Percentiles rank a stretch among this genome's conserved stretches.
phyloP scores from a whole-genome alignment of 2,797 vertebrate genomes.

The Sebastes diploproa region DNA sequence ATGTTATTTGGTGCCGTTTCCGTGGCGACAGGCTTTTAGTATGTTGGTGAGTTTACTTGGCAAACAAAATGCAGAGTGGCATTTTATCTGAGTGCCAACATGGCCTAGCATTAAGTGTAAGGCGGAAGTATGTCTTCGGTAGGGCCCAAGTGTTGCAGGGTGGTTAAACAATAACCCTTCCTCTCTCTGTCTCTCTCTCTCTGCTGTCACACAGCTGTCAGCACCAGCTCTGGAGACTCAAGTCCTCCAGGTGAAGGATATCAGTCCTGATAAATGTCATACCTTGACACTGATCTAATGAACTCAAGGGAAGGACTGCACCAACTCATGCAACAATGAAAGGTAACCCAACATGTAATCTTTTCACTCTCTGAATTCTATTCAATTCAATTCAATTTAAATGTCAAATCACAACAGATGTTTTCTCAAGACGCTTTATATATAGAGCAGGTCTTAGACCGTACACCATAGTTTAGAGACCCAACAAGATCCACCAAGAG shows the following conservation, averaged over 20 bases:
- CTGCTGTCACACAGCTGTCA: neutral
- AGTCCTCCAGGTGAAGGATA: neutral
- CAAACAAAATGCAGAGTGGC: neutral
- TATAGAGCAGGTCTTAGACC: no score
- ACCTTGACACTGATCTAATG: neutral
- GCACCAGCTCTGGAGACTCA: neutral
- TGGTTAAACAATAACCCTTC: neutral
- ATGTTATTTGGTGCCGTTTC: neutral
- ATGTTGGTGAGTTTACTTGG: no score
- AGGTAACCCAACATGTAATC: slow-evolving; percentile 22
- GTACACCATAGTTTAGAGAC: no score
- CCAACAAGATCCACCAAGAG: no score
- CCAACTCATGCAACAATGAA: slow-evolving; percentile 32
- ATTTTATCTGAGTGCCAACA: neutral
- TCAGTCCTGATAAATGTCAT: neutral
- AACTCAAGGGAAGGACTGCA: neutral
- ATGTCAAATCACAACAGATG: no score
- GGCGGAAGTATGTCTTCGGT: neutral
- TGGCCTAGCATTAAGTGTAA: neutral
- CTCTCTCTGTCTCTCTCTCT: neutral
- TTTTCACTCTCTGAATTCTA: neutral
- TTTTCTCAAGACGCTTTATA: no score
- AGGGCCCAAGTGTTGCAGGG: neutral
- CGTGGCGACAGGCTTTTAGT: neutral
- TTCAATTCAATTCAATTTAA: no score